Evolutionary conservation across 2,113 vertebrate species (phyloP), one percentile per base, ranked within the genome.

Genomic region (Murina feae): DNA sequence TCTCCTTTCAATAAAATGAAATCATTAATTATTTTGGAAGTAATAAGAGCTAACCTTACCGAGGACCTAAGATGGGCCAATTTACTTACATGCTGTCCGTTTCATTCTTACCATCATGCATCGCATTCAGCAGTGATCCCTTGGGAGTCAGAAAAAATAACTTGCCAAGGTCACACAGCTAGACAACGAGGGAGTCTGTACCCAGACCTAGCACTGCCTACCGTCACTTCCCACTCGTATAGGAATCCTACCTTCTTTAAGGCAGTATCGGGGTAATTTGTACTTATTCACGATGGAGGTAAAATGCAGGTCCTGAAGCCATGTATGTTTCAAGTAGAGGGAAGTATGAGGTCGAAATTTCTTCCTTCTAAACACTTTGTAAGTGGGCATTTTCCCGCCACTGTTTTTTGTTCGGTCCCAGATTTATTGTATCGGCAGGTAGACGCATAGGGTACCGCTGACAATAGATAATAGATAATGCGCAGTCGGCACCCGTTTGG

Each of bases 1-100:
- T 25, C 30, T 90, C 16, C 30, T 74, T 76, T 78, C 12, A 49
- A 65, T 28, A 39, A 42, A 79, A 30, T 60, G 5, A 58, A 87
- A 80, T 65, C 49, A 90, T 55, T 44, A 76, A 78, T 93, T 65
- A 68, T 83, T 79, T 94, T 86, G 44, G 89, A 95, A 93, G 78
- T 82, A 86, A 39, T 88, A 63, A 75, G 32, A 91, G 37, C 13
- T 89, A 32, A 20, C 21, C 28, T 58, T 83, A 44, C 60, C 32
- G 5, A 84, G 39, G 60, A 68, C 35, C 60, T 85, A 68, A 49
- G 53, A 42, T 75, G 30, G 75, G 49, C 9, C 76, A 39, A 4
- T 44, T 79, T 47, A 79, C 44, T 78, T 90, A 53, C 17, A 74
- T 2, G 13, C 16, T 69, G 51, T 58, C 18, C 89, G 6, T 81